Percentiles rank a stretch among this genome's conserved stretches.
These are phyloP conservation scores for Isaurus tuberculatus DNA, from an alignment of 92 coral and sea anemone species.

Conservation along the genomic window DNA sequence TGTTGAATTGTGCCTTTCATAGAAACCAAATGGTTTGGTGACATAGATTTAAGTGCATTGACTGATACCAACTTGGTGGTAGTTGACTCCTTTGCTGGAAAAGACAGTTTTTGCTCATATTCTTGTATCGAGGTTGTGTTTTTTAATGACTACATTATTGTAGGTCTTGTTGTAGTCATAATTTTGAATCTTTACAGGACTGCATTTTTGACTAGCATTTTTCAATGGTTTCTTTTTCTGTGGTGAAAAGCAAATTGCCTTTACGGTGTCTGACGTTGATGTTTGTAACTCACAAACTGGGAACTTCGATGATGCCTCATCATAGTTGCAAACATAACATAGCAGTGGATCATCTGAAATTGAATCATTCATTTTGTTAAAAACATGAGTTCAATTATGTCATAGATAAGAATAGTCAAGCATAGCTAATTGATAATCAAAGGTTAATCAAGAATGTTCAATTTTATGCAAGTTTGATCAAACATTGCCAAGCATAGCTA, in stretches of 20 bases:
- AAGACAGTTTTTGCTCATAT: constrained; percentile 22
- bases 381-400: neutral
- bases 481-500: no score
- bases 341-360: constrained; percentile 3
- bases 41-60: constrained; percentile 12
- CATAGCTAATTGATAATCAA: neutral
- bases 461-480: neutral
- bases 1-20: constrained; percentile 18
- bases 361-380: neutral
- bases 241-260: constrained; percentile 17
- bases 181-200: constrained; percentile 22
- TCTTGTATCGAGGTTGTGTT: constrained; percentile 12
- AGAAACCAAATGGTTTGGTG: constrained; percentile 17
- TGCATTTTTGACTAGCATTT: constrained; percentile 10
- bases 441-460: neutral
- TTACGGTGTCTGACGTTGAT: neutral
- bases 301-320: neutral
- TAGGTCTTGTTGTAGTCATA: constrained; percentile 14
- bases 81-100: constrained; percentile 18
- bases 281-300: constrained; percentile 4
- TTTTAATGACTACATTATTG: constrained; percentile 24
- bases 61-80: constrained; percentile 9
- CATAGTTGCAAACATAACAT: neutral
- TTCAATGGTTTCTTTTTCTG: constrained; percentile 11
- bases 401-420: neutral